These are phyloP conservation scores for Tenthredo distinguenda DNA, from an alignment of 2,888 invertebrate genomes.

Conservation along the genomic window DNA sequence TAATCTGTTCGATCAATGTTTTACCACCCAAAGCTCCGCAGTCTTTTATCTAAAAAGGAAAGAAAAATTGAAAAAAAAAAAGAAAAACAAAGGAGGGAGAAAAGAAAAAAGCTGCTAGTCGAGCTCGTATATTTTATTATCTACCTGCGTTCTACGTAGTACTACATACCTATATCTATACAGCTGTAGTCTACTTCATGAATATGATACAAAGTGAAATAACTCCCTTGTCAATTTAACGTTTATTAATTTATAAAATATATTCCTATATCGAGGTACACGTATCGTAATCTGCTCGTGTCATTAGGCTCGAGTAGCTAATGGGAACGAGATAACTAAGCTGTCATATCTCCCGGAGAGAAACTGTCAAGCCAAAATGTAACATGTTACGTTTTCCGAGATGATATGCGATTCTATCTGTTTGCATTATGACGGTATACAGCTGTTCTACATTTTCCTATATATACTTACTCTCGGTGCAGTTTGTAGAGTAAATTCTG, in stretches of 20 bases:
- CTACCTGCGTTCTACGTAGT: not conserved
- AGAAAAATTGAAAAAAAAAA: not conserved
- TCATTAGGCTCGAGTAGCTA: not conserved
- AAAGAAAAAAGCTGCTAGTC: not conserved
- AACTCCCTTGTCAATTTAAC: not conserved
- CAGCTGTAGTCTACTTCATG: not conserved
- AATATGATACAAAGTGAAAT: not conserved
- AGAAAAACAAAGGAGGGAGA: not conserved
- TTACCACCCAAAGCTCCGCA: not conserved
- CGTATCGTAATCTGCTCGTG: not conserved
- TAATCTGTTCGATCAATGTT: conserved; percentile 16
- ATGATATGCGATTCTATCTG: not conserved
- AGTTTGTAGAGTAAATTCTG: not conserved
- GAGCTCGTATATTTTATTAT: not conserved
- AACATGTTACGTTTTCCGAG: not conserved
- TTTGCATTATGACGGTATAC: not conserved
- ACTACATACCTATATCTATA: not conserved
- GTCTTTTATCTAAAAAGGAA: not conserved
- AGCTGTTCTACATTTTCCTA: not conserved
- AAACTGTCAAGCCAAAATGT: not conserved
- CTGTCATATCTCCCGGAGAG: not conserved
- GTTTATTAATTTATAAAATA: not conserved
- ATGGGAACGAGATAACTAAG: not conserved
- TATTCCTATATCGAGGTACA: not conserved
- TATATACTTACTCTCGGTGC: not conserved